Evolutionary conservation across 2,797 vertebrate species (phyloP).

Genomic region (Syngnathus acus): DNA sequence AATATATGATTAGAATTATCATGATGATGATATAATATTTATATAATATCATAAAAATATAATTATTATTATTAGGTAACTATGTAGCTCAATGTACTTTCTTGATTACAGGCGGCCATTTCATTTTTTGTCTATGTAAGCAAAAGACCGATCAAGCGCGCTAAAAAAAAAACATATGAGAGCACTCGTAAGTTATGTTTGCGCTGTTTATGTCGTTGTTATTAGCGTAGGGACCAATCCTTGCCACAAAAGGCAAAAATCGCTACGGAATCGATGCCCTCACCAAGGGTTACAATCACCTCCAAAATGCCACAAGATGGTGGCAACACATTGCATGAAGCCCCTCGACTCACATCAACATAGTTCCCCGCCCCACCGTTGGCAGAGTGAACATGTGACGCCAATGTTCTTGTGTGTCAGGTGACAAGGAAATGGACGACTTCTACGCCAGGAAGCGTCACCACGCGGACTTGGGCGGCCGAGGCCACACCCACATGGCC

Average conservation of each 20-base stretch:
- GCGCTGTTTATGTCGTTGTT: too few species aligned
- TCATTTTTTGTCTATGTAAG: neutral
- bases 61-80: too few species aligned
- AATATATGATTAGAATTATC: too few species aligned
- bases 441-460: slow-evolving; percentile 88
- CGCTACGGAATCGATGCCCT: too few species aligned
- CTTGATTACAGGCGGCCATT: too few species aligned
- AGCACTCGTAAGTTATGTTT: neutral
- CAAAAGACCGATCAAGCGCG: neutral
- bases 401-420: slow-evolving; percentile 45
- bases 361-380: neutral
- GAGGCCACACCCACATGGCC: slow-evolving; percentile 85
- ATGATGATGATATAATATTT: too few species aligned
- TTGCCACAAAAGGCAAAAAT: too few species aligned
- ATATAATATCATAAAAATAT: too few species aligned
- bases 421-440: slow-evolving; percentile 85
- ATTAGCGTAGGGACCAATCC: too few species aligned
- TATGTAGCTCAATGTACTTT: too few species aligned
- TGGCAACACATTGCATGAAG: neutral
- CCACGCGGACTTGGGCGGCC: slow-evolving; percentile 78
- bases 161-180: neutral
- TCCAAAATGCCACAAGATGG: too few species aligned
- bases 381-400: neutral
- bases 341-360: neutral
- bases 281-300: too few species aligned